Evolutionary conservation across 2,113 vertebrate species (phyloP), one percentile per base, ranked within the genome.

Genomic region (Atlantisia rogersi): DNA sequence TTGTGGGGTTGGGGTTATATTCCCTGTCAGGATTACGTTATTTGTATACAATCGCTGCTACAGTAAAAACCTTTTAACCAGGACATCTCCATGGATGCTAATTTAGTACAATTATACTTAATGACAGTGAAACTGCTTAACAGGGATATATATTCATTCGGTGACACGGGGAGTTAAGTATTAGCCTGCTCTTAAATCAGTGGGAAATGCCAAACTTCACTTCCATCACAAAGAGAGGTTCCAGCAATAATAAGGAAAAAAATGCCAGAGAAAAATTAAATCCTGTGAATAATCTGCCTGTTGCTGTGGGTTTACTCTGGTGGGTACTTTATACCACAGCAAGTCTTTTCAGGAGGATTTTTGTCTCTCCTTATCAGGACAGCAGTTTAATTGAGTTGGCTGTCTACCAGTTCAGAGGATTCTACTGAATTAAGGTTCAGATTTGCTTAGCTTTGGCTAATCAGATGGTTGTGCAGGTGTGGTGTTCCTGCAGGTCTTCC

Each of bases 51-150:
- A 53, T 56, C 2, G 3, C 9, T n/a, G 16, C 13, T 31, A 60
- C 2, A 75, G 73, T 37, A 79, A 44, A 85, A 74, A 28, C 20
- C 18, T 56, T 85, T 74, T 56, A 91, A 74, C 39, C 17, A 67
- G 69, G 69, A 79, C 76, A 92, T 78, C 56, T 86, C 86, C 80
- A 46, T 50, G 39, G 77, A 31, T 87, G 65, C 53, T 93, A 92
- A 87, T 92, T 92, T 93, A 93, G 74, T 25, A 82, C 67, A 93
- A 87, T 79, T 95, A 88, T 11, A 94, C 28, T 70, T 94, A 88
- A 87, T 82, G 75, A 86, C 32, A 82, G 17, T 67, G 71, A 83
- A 83, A 89, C 74, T 76, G 59, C 56, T 86, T 78, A 95, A 55
- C 15, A 53, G 62, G 60, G 69, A 46, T 64, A 26, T 64, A 29